Base-by-base conservation (phyloP, 1,140 invertebrate genomes). In the Drosophila bifasciata region DNA sequence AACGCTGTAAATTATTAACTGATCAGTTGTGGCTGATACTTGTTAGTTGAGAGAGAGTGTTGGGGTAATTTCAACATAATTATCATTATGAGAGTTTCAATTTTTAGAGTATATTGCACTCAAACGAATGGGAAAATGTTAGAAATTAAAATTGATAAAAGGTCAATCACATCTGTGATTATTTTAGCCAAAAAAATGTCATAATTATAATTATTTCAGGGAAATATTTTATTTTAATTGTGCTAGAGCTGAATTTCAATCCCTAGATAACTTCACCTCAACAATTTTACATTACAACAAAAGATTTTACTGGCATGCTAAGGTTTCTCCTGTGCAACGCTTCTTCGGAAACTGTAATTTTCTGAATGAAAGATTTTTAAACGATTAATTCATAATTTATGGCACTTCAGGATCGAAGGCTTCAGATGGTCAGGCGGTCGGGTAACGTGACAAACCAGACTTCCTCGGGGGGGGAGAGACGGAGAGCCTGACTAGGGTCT, bases 321-420 rank as follows among this genome's bases (percentile, higher is more conserved):
- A 9, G 21, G 2, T 23, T 28, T 5, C 11, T 15, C 44, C 9
- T 3, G 11, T 44, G 13, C 25, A 11, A 23, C 1, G 2, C 21
- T 7, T 9, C 15, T 2, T 19, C 25, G 23, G 17, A n/a, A 19
- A 44, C 23, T 36, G 32, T 36, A 32, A 44, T 25, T 43, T 32
- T 19, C 11, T 6, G 32, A 25, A 63, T 63, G 39, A 17, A 15
- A 28, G 21, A 55, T 40, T 68, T 68, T 67, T 21, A 55, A 55
- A 17, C 64, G 41, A 45, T 68, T 50, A 43, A 32, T 51, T 64
- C 36, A 51, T 56, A 67, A 69, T 56, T 69, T 68, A 69, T 64
- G 44, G 59, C 23, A 61, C 60, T 64, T 5, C 17, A 17, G n/a
- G 11, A 36, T 11, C 11, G 3, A 36, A 13, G 55, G 32, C 28